A percentile compares a stretch with the other conserved stretches of the same genome.
Conservation (phyloP, 1,140 invertebrate species). For the Cyphomyrmex costatus region DNA sequence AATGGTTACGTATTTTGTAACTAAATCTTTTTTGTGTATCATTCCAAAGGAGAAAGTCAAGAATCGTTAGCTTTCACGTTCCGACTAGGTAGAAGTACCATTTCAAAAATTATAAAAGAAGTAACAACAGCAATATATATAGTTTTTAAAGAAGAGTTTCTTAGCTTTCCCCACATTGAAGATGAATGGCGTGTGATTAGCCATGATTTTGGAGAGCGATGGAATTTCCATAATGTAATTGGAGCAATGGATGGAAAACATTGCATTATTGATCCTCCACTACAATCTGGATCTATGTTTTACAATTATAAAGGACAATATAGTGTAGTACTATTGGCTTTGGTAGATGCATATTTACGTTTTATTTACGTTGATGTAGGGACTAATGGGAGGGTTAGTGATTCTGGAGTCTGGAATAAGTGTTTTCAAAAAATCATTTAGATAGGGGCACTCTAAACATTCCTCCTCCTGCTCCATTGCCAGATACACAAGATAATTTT, state of each 20-base stretch:
- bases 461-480: constrained; percentile 8
- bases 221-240: constrained; percentile 5
- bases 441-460: background rate
- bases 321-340: background rate
- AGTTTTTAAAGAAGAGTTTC: constrained; percentile 2
- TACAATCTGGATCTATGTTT: background rate
- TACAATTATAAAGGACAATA: constrained; percentile 20
- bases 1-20: background rate
- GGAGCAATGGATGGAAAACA: constrained; percentile 6
- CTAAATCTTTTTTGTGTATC: background rate
- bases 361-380: constrained; percentile 18
- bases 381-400: background rate
- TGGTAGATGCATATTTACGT: background rate
- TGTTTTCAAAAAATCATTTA: constrained; percentile 12
- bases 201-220: background rate
- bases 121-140: background rate
- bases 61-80: constrained; percentile 21
- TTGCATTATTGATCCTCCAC: background rate
- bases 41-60: constrained; percentile 13
- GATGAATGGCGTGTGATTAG: constrained; percentile 23
- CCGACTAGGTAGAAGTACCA: constrained; percentile 15
- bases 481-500: constrained; percentile 6
- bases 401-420: background rate
- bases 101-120: constrained; percentile 25
- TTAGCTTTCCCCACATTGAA: background rate